Base-by-base conservation (phyloP, 2,888 invertebrate genomes). In the Therioaphis trifolii region DNA sequence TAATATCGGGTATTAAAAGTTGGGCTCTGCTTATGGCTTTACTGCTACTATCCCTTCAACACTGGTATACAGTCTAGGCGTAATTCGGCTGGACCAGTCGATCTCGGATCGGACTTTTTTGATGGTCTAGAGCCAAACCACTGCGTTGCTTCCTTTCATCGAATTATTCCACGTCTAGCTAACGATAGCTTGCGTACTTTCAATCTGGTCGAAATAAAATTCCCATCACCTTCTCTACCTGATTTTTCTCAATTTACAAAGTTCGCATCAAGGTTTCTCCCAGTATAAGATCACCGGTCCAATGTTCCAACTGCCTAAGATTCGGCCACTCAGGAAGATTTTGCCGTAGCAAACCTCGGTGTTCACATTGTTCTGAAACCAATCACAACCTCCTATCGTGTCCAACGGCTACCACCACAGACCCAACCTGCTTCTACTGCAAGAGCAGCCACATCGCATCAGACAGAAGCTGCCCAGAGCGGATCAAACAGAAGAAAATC, bases 401-500 rank as follows among this genome's bases (percentile, higher is more conserved):
- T 7, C 12, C 40, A 4, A 40, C 43, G 3, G 21, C n/a, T 2
- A 21, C n/a, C 12, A 3, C 40, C 12, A 12, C 40, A n/a, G 40
- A 68, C 4, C 21, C 68, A 40, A 21, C n/a, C 21, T 40, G 14
- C n/a, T 40, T 43, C 21, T 43, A 40, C 21, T 68, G 43, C 40
- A 66, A 66, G 12, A 21, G 68, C 21, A 21, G 68, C 43, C 12
- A 68, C n/a, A 18, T 21, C 4, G 12, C 68, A 14, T n/a, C 40
- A 12, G 40, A 68, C n/a, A 9, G 40, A 21, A 68, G 5, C 40
- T 68, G 40, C 4, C 14, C 40, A 4, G 12, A 68, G 5, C 43
- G 68, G 68, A 68, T 43, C 0, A 43, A 43, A 68, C 68, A 43
- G 14, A 68, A 68, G 15, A 68, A 68, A 43, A 68, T 68, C n/a